A percentile compares a stretch with the other conserved stretches of the same genome.
Evolutionary conservation across 2,888 invertebrate genomes (phyloP).

Genomic region (Entomobrya proxima): DNA sequence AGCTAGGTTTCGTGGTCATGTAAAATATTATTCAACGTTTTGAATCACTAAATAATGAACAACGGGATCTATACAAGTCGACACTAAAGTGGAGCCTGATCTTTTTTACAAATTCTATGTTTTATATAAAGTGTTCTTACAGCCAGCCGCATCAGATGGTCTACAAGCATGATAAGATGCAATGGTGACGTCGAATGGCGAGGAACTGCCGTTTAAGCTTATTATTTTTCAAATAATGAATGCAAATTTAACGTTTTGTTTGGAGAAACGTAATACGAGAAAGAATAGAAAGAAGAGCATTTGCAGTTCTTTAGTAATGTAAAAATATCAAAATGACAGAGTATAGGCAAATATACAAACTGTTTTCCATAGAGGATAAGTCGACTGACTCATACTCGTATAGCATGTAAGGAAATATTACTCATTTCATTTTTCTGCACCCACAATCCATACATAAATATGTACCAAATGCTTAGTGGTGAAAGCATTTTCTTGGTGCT

Average conservation of each 20-base stretch:
- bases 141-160: no score
- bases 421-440: no score
- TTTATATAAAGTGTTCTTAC: no score
- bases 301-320: not conserved
- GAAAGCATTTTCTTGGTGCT: not conserved
- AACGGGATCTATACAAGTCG: no score
- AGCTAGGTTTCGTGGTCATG: not conserved
- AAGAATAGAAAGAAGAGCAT: not conserved
- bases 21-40: no score
- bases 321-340: not conserved
- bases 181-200: no score
- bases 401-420: no score
- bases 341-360: not conserved
- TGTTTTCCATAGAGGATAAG: not conserved
- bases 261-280: not conserved
- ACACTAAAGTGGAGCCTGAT: no score
- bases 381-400: not conserved
- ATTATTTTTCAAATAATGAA: slow-evolving; percentile 30
- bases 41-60: no score
- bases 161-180: no score
- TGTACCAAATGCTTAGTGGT: not conserved
- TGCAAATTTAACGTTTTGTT: slow-evolving; percentile 41
- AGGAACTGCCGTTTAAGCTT: not conserved
- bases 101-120: no score
- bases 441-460: not conserved